phyloP scores from a whole-genome alignment of 2,113 vertebrate species.

The Polyodon spathula region DNA sequence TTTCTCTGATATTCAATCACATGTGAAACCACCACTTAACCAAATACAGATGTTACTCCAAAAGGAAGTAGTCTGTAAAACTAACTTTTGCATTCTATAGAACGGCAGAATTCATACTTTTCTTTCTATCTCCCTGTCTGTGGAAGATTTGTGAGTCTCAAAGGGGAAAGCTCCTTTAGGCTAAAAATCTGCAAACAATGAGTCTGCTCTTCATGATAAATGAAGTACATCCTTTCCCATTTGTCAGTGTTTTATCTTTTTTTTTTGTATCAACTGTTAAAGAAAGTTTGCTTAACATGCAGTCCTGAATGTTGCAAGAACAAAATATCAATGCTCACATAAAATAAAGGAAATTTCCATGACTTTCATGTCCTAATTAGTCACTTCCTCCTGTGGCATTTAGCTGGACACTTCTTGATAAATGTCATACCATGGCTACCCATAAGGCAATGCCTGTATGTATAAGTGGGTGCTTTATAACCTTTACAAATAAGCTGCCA shows the following conservation, averaged over 20 bases:
- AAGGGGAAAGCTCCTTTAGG: slow-evolving; percentile 56
- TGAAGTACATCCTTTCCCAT: slow-evolving; percentile 57
- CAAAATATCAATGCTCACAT: slow-evolving; percentile 41
- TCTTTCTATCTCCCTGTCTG: slow-evolving; percentile 29
- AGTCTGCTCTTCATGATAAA: slow-evolving; percentile 50
- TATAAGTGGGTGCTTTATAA: slow-evolving; percentile 60
- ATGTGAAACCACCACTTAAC: too few relatives aligned
- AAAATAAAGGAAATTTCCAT: slow-evolving; percentile 42
- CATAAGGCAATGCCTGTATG: slow-evolving; percentile 50
- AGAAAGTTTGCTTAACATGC: slow-evolving; percentile 48
- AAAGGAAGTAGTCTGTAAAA: background rate
- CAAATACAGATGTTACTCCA: background rate
- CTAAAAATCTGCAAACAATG: slow-evolving; percentile 61
- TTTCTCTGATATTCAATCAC: too few relatives aligned
- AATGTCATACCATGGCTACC: slow-evolving; percentile 60
- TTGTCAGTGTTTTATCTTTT: slow-evolving; percentile 55
- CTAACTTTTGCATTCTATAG: background rate
- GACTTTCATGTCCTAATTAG: slow-evolving; percentile 50
- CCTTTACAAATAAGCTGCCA: slow-evolving; percentile 60
- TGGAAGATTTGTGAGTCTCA: slow-evolving; percentile 56
- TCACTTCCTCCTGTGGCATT: slow-evolving; percentile 51
- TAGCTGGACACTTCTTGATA: slow-evolving; percentile 45
- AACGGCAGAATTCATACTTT: slow-evolving; percentile 27
- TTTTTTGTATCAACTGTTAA: slow-evolving; percentile 54
- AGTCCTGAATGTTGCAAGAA: slow-evolving; percentile 27